phyloP scores from a whole-genome alignment of 2,113 vertebrate genomes.

The Tupaia chinensis region DNA sequence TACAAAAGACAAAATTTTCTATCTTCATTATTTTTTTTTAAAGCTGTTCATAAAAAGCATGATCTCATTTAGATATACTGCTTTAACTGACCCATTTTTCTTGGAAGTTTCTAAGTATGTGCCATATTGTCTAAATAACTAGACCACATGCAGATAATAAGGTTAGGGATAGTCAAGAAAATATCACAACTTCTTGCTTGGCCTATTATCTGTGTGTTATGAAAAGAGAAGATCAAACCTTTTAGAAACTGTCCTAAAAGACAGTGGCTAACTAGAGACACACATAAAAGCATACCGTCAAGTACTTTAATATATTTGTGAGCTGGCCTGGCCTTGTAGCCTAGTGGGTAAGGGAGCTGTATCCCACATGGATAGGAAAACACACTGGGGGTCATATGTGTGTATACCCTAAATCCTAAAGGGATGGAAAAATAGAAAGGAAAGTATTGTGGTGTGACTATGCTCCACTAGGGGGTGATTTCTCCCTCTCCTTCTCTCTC shows the following conservation, averaged over 20 bases:
- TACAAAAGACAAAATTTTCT: conserved; percentile 16
- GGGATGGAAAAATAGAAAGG: too few relatives aligned
- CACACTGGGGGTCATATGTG: too few relatives aligned
- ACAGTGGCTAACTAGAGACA: background rate
- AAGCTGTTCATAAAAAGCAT: background rate
- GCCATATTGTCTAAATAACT: conserved; percentile 9
- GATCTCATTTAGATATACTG: background rate
- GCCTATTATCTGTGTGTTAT: background rate
- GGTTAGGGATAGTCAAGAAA: conserved; percentile 26
- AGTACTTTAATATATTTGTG: conserved; percentile 30
- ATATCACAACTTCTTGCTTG: conserved; percentile 7
- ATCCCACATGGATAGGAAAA: too few relatives aligned
- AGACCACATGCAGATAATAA: background rate
- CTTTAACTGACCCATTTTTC: background rate
- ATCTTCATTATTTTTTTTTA: background rate
- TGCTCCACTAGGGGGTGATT: too few relatives aligned
- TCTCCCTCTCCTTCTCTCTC: too few relatives aligned
- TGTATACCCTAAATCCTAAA: too few relatives aligned
- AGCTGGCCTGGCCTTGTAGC: background rate
- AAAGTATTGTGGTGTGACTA: too few relatives aligned
- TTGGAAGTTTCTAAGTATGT: background rate
- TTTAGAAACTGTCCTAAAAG: conserved; percentile 21
- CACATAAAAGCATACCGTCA: background rate
- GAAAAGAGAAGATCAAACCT: background rate
- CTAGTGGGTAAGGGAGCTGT: too few relatives aligned